Evolutionary conservation across 2,888 invertebrate species (phyloP).

Genomic region (Autographa gamma): DNA sequence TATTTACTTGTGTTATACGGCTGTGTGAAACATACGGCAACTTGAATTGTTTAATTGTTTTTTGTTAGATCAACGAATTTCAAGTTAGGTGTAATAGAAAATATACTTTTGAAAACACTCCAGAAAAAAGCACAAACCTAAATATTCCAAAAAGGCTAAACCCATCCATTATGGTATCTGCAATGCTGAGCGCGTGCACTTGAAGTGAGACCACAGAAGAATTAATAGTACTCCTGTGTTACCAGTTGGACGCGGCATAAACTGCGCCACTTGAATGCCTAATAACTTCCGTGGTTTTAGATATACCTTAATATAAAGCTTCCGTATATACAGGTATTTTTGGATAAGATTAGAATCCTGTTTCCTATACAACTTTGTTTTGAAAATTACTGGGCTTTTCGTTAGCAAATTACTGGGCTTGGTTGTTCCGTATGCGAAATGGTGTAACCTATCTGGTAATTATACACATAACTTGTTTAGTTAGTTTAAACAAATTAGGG

Average conservation of each 20-base stretch:
- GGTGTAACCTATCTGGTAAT: not conserved
- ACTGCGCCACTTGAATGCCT: slow-evolving; percentile 46
- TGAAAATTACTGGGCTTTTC: too few species aligned
- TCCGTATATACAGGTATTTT: not conserved
- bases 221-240: too few species aligned
- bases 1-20: too few species aligned
- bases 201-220: slow-evolving; percentile 7
- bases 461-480: not conserved
- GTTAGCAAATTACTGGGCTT: not conserved
- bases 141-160: not conserved
- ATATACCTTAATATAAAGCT: slow-evolving; percentile 6
- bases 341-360: not conserved
- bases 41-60: too few species aligned
- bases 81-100: too few species aligned
- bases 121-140: not conserved
- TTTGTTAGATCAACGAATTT: too few species aligned
- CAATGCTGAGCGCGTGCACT: slow-evolving; percentile 28
- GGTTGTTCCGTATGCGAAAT: not conserved
- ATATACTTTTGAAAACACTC: too few species aligned
- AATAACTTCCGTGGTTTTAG: slow-evolving; percentile 43
- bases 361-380: not conserved
- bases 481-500: not conserved
- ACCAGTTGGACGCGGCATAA: slow-evolving; percentile 40
- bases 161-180: slow-evolving; percentile 13
- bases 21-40: too few species aligned